phyloP scores from a whole-genome alignment of 2,888 invertebrate genomes.

The Hypomecis punctinalis region DNA sequence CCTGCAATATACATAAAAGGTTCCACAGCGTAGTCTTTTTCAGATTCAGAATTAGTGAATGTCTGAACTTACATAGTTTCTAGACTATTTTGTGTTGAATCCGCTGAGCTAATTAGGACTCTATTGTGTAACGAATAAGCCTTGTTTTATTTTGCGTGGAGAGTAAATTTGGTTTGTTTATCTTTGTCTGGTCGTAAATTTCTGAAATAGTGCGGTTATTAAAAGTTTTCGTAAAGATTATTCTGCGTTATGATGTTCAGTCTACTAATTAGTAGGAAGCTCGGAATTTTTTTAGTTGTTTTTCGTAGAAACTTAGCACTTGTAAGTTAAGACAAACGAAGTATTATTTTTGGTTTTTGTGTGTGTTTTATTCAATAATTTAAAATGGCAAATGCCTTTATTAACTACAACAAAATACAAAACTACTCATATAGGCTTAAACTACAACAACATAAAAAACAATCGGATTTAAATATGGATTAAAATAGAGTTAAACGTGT shows the following conservation, averaged over 20 bases:
- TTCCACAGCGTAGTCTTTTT: slow-evolving; percentile 53
- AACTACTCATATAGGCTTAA: neutral
- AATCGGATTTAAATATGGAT: too few relatives aligned
- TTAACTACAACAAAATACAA: too few relatives aligned
- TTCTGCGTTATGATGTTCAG: neutral
- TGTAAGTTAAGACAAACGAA: too few relatives aligned
- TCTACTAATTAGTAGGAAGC: slow-evolving; percentile 1
- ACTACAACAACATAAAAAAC: neutral
- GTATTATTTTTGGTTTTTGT: too few relatives aligned
- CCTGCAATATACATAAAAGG: slow-evolving; percentile 37
- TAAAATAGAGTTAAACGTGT: too few relatives aligned
- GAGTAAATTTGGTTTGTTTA: slow-evolving; percentile 9
- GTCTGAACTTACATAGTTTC: slow-evolving; percentile 46
- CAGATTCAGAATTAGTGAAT: slow-evolving; percentile 52
- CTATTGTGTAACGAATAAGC: slow-evolving; percentile 12
- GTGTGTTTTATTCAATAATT: too few relatives aligned
- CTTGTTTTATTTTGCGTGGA: neutral
- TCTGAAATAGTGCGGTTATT: slow-evolving; percentile 11
- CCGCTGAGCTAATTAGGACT: slow-evolving; percentile 24
- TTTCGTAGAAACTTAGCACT: neutral
- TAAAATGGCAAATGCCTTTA: too few relatives aligned
- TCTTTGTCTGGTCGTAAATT: slow-evolving; percentile 12
- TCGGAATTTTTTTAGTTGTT: neutral
- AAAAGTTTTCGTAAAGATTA: slow-evolving; percentile 8
- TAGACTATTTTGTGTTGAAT: slow-evolving; percentile 9